Evolutionary conservation across 2,797 vertebrate genomes (phyloP), one percentile per base, ranked within the genome.

Genomic region (Hippopotamyrus pictus): DNA sequence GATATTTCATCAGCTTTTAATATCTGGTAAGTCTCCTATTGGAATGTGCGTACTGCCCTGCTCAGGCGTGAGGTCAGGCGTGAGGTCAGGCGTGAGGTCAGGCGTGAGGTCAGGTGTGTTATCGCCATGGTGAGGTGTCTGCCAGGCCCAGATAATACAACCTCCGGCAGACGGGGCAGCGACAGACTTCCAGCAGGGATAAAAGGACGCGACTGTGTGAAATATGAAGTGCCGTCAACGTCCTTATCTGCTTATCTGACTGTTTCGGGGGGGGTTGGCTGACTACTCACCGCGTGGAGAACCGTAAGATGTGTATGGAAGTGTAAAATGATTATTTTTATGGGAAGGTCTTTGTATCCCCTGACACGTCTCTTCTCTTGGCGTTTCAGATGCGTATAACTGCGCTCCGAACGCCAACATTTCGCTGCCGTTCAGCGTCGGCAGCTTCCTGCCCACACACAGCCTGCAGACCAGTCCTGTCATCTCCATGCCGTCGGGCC

Each of bases 301-400:
- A 19, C 44, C n/a, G 8, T 25, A 87, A 53, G 7, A 59, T 11
- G 29, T 8, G 9, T 57, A 29, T 33, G 44, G 59, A 69, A 88
- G 14, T 50, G 37, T 25, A 25, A 65, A 48, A 53, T 57, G 29
- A 69, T 46, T 50, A 50, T 62, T 5, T 33, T 22, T 33, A 37
- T 53, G 57, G 19, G 44, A n/a, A 48, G 59, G 48, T 65, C 33
- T 88, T 2, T 59, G 19, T 11, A 48, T 17, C 41, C 87, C n/a
- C 41, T 88, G 57, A 69, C 87, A 88, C 19, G 62, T 85, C 41
- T 22, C 7, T 85, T 88, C 90, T 94, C 93, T 93, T 93, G 93
- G 91, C 91, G 90, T 94, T 94, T 57, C 95, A 99, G 98, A 99
- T 94, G 97, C 97, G 90, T 99, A 97, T 92, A 95, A 95, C 94